Base-by-base conservation (phyloP, 2,888 invertebrate species). In the Panzeria rudis region DNA sequence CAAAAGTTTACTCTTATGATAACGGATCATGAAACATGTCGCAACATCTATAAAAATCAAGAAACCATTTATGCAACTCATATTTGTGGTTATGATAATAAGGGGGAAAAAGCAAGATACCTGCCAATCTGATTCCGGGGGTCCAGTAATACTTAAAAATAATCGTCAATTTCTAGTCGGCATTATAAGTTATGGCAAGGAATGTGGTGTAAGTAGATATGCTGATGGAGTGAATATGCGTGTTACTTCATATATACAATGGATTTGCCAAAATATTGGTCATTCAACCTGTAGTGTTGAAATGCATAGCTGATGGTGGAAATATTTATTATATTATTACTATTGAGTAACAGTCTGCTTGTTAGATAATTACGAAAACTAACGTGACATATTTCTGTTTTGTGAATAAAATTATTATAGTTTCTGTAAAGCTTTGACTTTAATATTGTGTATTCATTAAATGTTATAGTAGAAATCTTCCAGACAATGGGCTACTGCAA, bases 101-200 rank as follows among this genome's bases (percentile, higher is more conserved):
- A 84, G 2, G 89, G 89, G 25, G n/a, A 86, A 52, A 0, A 41
- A 69, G 0, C 88, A 88, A 0, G 94, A 94, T 85, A 90, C 94
- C 2, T 95, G 94, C 78, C 94, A 91, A 25, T 88, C 88, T 64
- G 94, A 94, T 87, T 93, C 94, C 0, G 94, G 94, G 1, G 94
- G 94, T 1, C 94, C 94, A 0, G 88, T 93, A 8, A 84, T 94
- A 8, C 76, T 38, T 13, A 94, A 93, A 90, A 87, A 90, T 80
- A n/a, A 66, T 84, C 90, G 91, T 41, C 89, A 93, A 8, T 92
- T 93, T 61, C 84, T 94, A 1, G 38, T 94, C 0, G 95, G 94
- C 3, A 84, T 94, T 15, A 93, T 95, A 54, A 94, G 94, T 61
- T 93, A 89, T 86, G 95, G 95, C 52, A 86, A 88, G 13, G 91